A percentile compares a stretch with the other conserved stretches of the same genome.
Evolutionary conservation across 2,888 invertebrate genomes (phyloP).

Genomic region (Troilus luridus): DNA sequence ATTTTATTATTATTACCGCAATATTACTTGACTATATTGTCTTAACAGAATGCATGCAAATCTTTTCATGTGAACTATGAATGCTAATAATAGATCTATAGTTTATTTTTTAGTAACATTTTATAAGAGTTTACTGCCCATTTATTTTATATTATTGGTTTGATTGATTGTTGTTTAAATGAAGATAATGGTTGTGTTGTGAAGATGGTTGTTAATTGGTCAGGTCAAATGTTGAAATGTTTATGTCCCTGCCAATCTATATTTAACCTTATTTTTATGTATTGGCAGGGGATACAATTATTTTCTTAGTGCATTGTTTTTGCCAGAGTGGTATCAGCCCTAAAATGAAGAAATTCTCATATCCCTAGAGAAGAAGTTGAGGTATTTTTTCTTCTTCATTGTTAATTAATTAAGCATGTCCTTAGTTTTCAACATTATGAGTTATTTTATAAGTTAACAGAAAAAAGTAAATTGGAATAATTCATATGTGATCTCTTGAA

Average conservation of each 20-base stretch:
- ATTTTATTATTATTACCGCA: not conserved
- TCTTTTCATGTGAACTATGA: conserved; percentile 18
- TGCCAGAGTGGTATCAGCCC: conserved; percentile 39
- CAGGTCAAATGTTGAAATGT: conserved; percentile 55
- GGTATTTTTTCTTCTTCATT: not conserved
- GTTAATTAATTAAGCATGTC: not conserved
- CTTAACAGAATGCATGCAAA: not conserved
- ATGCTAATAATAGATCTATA: conserved; percentile 41
- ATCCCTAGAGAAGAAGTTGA: not conserved
- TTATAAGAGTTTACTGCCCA: not conserved
- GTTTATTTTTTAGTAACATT: not conserved
- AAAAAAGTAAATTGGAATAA: not conserved
- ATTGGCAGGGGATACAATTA: conserved; percentile 61
- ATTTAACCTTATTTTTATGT: conserved; percentile 65
- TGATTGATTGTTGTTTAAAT: not conserved
- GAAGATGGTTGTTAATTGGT: conserved; percentile 38
- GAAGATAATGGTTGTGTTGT: not conserved
- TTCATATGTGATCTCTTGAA: not conserved
- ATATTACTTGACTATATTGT: not conserved
- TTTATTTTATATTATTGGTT: not conserved
- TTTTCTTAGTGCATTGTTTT: conserved; percentile 54
- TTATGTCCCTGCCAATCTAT: conserved; percentile 59
- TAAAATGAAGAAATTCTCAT: not conserved
- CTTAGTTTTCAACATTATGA: not conserved
- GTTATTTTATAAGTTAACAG: not conserved